Percentiles rank a stretch among this genome's conserved stretches.
These are phyloP conservation scores for Phylloscopus trochilus DNA, from an alignment of 2,113 vertebrate genomes.

Conservation along the genomic window DNA sequence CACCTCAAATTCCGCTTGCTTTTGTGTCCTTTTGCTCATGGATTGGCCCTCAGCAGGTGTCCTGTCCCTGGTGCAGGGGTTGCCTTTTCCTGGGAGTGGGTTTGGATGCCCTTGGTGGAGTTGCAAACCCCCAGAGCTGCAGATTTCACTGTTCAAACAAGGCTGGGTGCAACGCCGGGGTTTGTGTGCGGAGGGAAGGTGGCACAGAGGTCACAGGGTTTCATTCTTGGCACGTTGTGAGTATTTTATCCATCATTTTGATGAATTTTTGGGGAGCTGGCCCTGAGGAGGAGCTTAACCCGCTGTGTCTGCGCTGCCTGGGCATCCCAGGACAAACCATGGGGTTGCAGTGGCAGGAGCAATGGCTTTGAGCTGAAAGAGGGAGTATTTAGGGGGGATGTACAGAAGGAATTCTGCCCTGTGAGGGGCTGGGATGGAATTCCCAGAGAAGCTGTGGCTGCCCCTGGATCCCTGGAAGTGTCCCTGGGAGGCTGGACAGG, in stretches of 20 bases:
- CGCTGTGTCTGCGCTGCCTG: fast-evolving
- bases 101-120: neutral
- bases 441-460: neutral
- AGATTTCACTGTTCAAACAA: neutral
- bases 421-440: neutral
- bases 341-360: neutral
- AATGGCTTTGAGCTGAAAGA: neutral
- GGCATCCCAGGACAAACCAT: fast-evolving
- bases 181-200: neutral
- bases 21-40: neutral
- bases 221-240: fast-evolving
- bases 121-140: fast-evolving
- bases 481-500: neutral
- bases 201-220: neutral
- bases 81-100: too few species aligned
- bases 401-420: neutral
- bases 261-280: neutral
- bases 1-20: fast-evolving
- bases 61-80: neutral
- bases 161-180: fast-evolving
- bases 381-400: neutral
- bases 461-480: neutral
- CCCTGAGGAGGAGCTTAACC: neutral
- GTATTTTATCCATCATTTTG: fast-evolving
- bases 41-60: fast-evolving